Conservation (phyloP, 2,888 invertebrate genomes). For the Cheilosia impressa region DNA sequence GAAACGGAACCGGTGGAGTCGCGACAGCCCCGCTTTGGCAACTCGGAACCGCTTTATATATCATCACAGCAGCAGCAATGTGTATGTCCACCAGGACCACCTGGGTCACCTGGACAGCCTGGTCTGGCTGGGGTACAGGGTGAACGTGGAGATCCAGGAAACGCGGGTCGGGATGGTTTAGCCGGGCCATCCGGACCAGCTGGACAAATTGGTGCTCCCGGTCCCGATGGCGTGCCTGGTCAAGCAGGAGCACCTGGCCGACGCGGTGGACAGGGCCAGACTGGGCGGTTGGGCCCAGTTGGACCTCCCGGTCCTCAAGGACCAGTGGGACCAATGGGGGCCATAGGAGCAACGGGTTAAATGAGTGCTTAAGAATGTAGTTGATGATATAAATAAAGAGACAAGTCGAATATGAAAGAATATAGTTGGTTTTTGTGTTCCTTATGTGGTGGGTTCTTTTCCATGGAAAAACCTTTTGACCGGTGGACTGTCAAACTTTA, state of each 20-base stretch:
- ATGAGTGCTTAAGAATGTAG: background rate
- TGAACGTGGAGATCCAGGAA: slow-evolving; percentile 58
- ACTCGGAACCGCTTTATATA: slow-evolving; percentile 27
- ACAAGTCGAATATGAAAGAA: too few relatives aligned
- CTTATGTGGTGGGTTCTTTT: too few relatives aligned
- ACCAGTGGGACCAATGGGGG: slow-evolving; percentile 20
- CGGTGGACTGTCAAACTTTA: too few relatives aligned
- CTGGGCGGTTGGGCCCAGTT: slow-evolving; percentile 41
- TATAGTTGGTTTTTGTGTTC: too few relatives aligned
- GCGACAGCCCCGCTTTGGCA: slow-evolving; percentile 16
- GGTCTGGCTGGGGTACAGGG: slow-evolving; percentile 58
- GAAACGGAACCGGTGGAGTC: background rate
- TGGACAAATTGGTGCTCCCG: slow-evolving; percentile 48
- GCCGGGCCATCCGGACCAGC: slow-evolving; percentile 57
- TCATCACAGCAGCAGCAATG: slow-evolving; percentile 31
- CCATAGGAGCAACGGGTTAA: slow-evolving; percentile 22
- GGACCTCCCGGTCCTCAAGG: slow-evolving; percentile 51
- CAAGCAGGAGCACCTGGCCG: slow-evolving; percentile 46
- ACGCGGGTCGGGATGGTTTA: slow-evolving; percentile 51
- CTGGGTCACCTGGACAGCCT: slow-evolving; percentile 53
- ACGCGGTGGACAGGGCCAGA: slow-evolving; percentile 52
- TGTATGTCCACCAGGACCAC: slow-evolving; percentile 67
- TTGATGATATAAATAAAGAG: too few relatives aligned
- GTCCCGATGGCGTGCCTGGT: slow-evolving; percentile 47
- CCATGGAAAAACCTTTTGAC: too few relatives aligned